These are phyloP conservation scores for Bembecia ichneumoniformis DNA, from an alignment of 2,888 invertebrate species.

Conservation along the genomic window DNA sequence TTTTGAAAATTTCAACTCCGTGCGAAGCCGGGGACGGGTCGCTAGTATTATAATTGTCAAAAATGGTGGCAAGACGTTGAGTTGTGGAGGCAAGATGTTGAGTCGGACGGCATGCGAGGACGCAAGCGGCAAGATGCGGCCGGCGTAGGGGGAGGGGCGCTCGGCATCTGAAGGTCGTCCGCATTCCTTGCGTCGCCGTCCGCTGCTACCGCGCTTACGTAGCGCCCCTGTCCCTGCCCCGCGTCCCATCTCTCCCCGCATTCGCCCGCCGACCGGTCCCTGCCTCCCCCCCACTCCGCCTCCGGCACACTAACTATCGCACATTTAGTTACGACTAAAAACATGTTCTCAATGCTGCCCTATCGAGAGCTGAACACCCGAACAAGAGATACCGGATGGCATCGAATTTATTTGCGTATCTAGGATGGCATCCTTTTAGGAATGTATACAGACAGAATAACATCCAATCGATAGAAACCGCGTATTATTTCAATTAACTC, in stretches of 20 bases:
- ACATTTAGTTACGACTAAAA: conserved; percentile 67
- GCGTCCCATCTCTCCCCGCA: conserved; percentile 25
- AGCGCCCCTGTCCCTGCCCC: conserved; percentile 38
- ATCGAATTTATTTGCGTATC: conserved; percentile 64
- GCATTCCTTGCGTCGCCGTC: conserved; percentile 71
- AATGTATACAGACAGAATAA: too few species aligned
- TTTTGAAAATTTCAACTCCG: too few species aligned
- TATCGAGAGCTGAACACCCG: conserved; percentile 58
- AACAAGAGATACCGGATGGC: conserved; percentile 66
- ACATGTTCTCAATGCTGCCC: conserved; percentile 57
- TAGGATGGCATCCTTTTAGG: conserved; percentile 16
- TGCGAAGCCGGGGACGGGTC: too few species aligned
- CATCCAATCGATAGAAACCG: too few species aligned
- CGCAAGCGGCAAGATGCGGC: conserved; percentile 72
- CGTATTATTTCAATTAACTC: too few species aligned
- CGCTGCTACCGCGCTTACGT: conserved; percentile 73
- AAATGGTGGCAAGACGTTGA: conserved; percentile 63
- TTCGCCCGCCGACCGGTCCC: conserved; percentile 44
- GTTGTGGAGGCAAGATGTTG: conserved; percentile 63
- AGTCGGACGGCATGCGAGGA: conserved; percentile 69
- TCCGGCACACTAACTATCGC: conserved; percentile 63
- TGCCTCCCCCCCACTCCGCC: conserved; percentile 40
- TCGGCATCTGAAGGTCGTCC: conserved; percentile 73
- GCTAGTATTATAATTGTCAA: conserved; percentile 53
- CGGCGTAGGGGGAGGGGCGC: conserved; percentile 64